Evolutionary conservation across 2,797 vertebrate genomes (phyloP).

Genomic region (Hyperoplus lanceolatus): DNA sequence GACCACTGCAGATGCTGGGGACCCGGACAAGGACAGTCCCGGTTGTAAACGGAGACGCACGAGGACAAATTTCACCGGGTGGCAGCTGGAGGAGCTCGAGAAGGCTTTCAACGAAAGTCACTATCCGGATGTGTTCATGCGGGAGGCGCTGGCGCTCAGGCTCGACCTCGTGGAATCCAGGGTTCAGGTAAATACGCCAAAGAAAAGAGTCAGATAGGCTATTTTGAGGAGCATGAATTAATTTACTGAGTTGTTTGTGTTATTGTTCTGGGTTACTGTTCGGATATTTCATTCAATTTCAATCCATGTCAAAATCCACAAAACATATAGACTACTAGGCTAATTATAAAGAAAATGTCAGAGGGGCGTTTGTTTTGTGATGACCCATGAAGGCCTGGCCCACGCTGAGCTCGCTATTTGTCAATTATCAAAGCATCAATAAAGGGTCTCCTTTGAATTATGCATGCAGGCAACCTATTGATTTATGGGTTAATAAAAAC

Average conservation of each 20-base stretch:
- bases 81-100: slow-evolving; percentile 98
- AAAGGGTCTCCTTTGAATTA: slow-evolving; percentile 74
- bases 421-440: slow-evolving; percentile 74
- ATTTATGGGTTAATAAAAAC: slow-evolving; percentile 80
- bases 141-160: slow-evolving; percentile 95
- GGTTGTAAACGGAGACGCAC: slow-evolving; percentile 97
- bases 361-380: slow-evolving; percentile 23
- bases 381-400: slow-evolving; percentile 23
- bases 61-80: slow-evolving; percentile 98
- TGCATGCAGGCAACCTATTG: slow-evolving; percentile 76
- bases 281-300: neutral
- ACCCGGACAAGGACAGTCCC: slow-evolving; percentile 97
- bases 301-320: neutral
- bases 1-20: slow-evolving; percentile 87
- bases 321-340: too few relatives aligned
- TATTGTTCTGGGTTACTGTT: neutral
- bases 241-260: neutral
- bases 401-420: slow-evolving; percentile 61
- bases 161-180: slow-evolving; percentile 97
- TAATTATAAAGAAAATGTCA: neutral
- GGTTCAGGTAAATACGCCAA: slow-evolving; percentile 92
- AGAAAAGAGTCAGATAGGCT: neutral
- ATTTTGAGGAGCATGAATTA: neutral
- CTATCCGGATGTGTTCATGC: slow-evolving; percentile 99
- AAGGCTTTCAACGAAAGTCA: slow-evolving; percentile 99